Evolutionary conservation across 1,140 invertebrate species (phyloP), one percentile per base, ranked within the genome.

Genomic region (Atta colombica): DNA sequence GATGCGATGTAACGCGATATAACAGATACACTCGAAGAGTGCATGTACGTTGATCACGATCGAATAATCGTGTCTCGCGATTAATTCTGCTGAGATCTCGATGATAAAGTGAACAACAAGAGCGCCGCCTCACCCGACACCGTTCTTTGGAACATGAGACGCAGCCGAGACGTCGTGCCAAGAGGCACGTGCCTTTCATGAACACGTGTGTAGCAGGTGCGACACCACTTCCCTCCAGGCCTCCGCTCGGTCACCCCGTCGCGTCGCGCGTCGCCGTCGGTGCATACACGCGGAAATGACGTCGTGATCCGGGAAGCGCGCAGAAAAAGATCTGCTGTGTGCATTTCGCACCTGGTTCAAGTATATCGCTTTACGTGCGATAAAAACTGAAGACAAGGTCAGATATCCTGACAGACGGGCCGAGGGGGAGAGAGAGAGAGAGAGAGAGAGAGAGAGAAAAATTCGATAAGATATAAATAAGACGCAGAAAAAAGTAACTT

Each of bases 61-160:
- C 82, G 63, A 66, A 85, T 78, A 78, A 85, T 78, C 74, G 49
- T 31, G 35, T 85, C 28, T 28, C 25, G 8, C 12, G 69, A 82
- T 55, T 82, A 82, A 87, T 87, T 87, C 53, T 5, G 49, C 28
- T 55, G 74, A 77, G 82, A 85, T 85, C 82, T 8, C 49, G 49
- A 78, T 77, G 82, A 85, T 85, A 78, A 85, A 78, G 75, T 45
- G 82, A 85, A 78, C 82, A 85, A 78, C 82, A 77, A 78, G 61
- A 85, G 74, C 74, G 63, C 74, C 82, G 82, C 72, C 75, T 85
- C 82, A 85, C 74, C 82, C 39, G 82, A 85, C 82, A 85, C 82
- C 82, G 61, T 39, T 66, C 82, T 49, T 39, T 66, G 82, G 74
- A 85, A 85, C 61, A 85, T 78, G 82, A 85, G 74, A 85, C 82